Evolutionary conservation across 2,113 vertebrate genomes (phyloP).

Genomic region (Talpa occidentalis): DNA sequence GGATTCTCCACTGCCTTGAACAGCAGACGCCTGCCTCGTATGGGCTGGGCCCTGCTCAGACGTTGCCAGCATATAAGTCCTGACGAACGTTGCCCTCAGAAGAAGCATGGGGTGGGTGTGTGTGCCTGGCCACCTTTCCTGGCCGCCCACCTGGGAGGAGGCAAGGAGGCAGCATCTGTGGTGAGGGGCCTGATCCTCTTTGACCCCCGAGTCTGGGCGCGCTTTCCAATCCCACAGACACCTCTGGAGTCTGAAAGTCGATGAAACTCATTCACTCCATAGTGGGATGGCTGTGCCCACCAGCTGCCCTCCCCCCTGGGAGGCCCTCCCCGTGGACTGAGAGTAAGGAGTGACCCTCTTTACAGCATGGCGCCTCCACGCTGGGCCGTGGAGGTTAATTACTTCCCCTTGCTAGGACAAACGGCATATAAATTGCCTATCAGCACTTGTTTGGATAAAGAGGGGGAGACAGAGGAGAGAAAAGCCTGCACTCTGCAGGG

Average conservation of each 20-base stretch:
- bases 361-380: not conserved
- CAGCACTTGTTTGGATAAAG: conserved; percentile 18
- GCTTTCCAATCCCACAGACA: not conserved
- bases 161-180: not conserved
- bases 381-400: conserved; percentile 3
- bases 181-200: not conserved
- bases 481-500: not conserved
- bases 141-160: not conserved
- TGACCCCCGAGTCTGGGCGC: not conserved
- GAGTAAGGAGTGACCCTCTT: not conserved
- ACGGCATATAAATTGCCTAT: conserved; percentile 45
- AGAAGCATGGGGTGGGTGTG: not conserved
- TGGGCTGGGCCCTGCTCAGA: not conserved
- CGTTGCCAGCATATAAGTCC: not conserved
- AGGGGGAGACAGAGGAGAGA: not conserved
- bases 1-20: not conserved
- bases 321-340: not conserved
- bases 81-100: not conserved
- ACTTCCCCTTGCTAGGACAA: conserved; percentile 52
- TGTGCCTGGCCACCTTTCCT: not conserved
- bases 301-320: not conserved
- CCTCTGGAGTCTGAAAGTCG: conserved; percentile 2
- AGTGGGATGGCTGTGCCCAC: not conserved
- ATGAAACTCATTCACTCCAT: conserved; percentile 34
- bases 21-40: not conserved